These are phyloP conservation scores for Zoanthus gigantus DNA, from an alignment of 92 coral and sea anemone genomes.

Conservation along the genomic window DNA sequence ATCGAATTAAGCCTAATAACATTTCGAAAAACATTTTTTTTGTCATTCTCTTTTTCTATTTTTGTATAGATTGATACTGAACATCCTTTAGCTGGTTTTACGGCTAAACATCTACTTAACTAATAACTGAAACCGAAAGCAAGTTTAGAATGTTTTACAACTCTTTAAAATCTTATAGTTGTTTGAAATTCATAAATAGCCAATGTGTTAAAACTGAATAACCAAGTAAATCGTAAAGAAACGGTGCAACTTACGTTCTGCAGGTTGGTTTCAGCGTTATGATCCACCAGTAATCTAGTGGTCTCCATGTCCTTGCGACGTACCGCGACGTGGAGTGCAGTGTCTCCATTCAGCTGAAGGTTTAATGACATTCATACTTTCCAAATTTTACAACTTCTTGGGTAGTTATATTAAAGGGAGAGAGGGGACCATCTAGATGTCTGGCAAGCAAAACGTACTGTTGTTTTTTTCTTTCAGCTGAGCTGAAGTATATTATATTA, in stretches of 20 bases:
- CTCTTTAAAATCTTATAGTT: too few relatives aligned
- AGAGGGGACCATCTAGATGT: not conserved
- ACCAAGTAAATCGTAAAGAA: too few relatives aligned
- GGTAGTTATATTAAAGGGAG: not conserved
- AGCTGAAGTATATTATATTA: too few relatives aligned
- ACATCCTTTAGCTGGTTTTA: not conserved
- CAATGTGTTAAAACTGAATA: not conserved
- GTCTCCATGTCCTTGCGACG: slow-evolving; percentile 77
- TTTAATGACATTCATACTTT: not conserved
- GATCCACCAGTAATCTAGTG: slow-evolving; percentile 76
- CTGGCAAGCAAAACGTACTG: too few relatives aligned
- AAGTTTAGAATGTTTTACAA: too few relatives aligned
- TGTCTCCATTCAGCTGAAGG: slow-evolving; percentile 83
- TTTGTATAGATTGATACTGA: too few relatives aligned
- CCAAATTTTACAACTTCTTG: not conserved
- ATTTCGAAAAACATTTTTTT: too few relatives aligned
- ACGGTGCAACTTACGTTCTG: slow-evolving; percentile 78
- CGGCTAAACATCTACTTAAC: not conserved
- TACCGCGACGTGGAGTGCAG: slow-evolving; percentile 85
- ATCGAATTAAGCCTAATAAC: too few relatives aligned
- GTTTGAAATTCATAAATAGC: too few relatives aligned
- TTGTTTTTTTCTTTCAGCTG: too few relatives aligned
- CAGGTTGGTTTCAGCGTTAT: slow-evolving; percentile 77
- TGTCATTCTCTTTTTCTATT: too few relatives aligned
- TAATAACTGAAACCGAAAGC: not conserved